phyloP scores from a whole-genome alignment of 2,113 vertebrate species.

The Cisticola juncidis region DNA sequence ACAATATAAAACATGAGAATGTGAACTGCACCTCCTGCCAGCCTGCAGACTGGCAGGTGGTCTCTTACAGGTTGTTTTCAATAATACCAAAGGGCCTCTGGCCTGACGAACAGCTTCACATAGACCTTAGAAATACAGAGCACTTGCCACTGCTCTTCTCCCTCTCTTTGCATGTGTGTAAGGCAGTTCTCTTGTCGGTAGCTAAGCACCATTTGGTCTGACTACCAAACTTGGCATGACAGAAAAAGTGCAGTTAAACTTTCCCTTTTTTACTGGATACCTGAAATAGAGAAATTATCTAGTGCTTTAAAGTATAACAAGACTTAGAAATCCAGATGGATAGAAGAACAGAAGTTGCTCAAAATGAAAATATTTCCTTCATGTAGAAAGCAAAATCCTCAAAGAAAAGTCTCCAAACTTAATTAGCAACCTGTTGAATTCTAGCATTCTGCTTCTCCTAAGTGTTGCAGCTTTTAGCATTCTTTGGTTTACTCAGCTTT shows the following conservation, averaged over 20 bases:
- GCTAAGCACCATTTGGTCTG: background rate
- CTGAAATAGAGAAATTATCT: background rate
- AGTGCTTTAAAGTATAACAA: background rate
- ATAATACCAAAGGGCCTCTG: background rate
- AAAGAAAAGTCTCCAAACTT: background rate
- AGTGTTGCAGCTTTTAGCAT: background rate
- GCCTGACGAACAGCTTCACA: accelerated
- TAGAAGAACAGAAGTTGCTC: background rate
- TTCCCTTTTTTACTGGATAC: background rate
- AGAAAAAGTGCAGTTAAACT: background rate
- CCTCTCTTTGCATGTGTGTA: accelerated
- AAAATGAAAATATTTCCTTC: background rate
- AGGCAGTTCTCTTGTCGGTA: background rate
- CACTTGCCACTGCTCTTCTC: background rate
- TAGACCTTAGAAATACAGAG: background rate
- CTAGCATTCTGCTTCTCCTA: background rate
- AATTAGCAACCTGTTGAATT: background rate
- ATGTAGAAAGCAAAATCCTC: background rate
- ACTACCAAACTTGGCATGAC: background rate
- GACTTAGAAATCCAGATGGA: background rate
- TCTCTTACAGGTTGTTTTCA: background rate
- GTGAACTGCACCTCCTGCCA: background rate
- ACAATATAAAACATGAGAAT: background rate
- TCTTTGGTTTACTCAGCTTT: background rate
- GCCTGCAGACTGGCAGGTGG: background rate